phyloP scores from a whole-genome alignment of 1,140 invertebrate species.

The Lasaia peninsularis region DNA sequence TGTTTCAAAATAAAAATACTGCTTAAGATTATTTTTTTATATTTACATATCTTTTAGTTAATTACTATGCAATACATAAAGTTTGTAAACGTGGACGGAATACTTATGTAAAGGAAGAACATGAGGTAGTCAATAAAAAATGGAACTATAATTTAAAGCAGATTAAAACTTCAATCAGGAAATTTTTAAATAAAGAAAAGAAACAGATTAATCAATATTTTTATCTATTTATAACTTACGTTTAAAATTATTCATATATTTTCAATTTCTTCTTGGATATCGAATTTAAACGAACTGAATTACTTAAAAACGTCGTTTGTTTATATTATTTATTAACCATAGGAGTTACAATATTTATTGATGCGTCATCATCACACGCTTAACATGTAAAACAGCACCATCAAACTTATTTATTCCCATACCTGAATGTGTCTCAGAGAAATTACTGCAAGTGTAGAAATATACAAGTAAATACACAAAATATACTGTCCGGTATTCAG shows the following conservation, averaged over 20 bases:
- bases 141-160: not conserved
- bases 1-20: not conserved
- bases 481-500: not conserved
- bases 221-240: not conserved
- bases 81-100: slow-evolving; percentile 38
- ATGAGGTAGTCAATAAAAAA: slow-evolving; percentile 45
- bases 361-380: not conserved
- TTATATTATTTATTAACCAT: no score
- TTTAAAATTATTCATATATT: no score
- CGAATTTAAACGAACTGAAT: no score
- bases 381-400: not conserved
- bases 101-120: slow-evolving; percentile 28
- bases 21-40: not conserved
- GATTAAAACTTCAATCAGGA: not conserved
- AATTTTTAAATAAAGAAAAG: not conserved
- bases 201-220: no score
- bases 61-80: slow-evolving; percentile 5
- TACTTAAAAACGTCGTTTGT: no score
- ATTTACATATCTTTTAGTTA: not conserved
- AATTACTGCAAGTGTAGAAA: not conserved
- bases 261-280: no score
- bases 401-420: not conserved
- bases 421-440: not conserved
- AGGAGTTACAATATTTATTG: not conserved
- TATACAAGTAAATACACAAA: not conserved